phyloP scores from a whole-genome alignment of 2,797 vertebrate genomes.

The Merluccius polli region DNA sequence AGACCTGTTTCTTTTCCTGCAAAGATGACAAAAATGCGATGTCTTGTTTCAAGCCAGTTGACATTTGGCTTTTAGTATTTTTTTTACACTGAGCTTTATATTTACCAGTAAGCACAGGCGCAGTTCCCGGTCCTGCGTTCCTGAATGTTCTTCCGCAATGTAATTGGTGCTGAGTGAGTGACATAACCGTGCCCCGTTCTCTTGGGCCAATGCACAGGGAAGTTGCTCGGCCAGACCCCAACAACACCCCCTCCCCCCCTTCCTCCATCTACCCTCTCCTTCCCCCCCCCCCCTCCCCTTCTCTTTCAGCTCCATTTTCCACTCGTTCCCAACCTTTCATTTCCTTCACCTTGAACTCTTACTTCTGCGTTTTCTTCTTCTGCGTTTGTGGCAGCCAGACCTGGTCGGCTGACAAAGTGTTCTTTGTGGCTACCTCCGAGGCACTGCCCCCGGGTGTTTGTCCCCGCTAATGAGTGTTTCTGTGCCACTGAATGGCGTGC shows the following conservation, averaged over 20 bases:
- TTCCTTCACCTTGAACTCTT: slow-evolving; percentile 59
- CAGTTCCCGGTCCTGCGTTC: too few species aligned
- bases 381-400: slow-evolving; percentile 34
- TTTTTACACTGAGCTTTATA: background rate
- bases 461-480: slow-evolving; percentile 60
- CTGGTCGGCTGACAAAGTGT: slow-evolving; percentile 53
- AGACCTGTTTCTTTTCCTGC: background rate
- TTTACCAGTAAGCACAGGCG: background rate
- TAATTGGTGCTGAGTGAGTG: too few species aligned
- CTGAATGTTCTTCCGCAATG: too few species aligned
- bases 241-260: slow-evolving; percentile 15
- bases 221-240: slow-evolving; percentile 13
- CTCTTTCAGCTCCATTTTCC: slow-evolving; percentile 29
- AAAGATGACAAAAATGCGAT: background rate
- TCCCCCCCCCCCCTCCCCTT: slow-evolving; percentile 19
- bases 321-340: slow-evolving; percentile 42
- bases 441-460: slow-evolving; percentile 58
- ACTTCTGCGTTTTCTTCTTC: background rate
- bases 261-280: slow-evolving; percentile 19
- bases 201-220: background rate
- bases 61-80: too few species aligned
- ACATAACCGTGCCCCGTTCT: too few species aligned
- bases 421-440: slow-evolving; percentile 59
- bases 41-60: background rate
- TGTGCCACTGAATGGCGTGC: slow-evolving; percentile 33